Evolutionary conservation across 2,888 invertebrate genomes (phyloP).

Genomic region (Spialia ferax): DNA sequence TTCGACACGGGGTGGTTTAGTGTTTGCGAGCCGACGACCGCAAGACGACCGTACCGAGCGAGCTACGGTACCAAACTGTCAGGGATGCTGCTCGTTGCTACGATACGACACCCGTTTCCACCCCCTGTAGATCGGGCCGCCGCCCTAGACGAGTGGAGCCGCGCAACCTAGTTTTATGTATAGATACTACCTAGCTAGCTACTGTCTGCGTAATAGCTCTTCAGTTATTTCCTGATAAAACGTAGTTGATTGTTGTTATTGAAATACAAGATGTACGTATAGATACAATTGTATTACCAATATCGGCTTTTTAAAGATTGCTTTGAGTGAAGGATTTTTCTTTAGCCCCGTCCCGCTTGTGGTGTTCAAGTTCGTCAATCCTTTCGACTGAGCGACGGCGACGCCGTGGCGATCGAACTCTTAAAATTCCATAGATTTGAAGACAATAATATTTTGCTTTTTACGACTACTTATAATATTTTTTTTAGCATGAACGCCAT

Average conservation of each 20-base stretch:
- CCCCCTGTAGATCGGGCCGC: conserved; percentile 67
- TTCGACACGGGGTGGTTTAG: conserved; percentile 39
- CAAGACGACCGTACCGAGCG: conserved; percentile 65
- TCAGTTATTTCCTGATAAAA: conserved; percentile 82
- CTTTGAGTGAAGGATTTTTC: neutral
- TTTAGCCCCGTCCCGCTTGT: neutral
- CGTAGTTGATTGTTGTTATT: conserved; percentile 59
- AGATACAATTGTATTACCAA: neutral
- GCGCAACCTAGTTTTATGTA: conserved; percentile 82
- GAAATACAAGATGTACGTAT: neutral
- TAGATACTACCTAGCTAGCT: conserved; percentile 62
- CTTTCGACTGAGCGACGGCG: conserved; percentile 11
- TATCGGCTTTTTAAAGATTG: neutral
- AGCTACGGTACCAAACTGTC: conserved; percentile 71
- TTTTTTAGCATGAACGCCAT: neutral
- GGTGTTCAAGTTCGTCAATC: neutral
- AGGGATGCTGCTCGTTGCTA: conserved; percentile 85
- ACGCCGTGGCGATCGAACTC: conserved; percentile 22
- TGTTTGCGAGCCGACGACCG: conserved; percentile 32
- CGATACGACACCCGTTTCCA: conserved; percentile 76
- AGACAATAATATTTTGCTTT: conserved; percentile 9
- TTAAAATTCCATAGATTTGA: conserved; percentile 1
- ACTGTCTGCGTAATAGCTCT: conserved; percentile 81
- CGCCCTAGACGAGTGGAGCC: conserved; percentile 74
- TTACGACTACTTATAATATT: neutral